Evolutionary conservation across 2,797 vertebrate genomes (phyloP), one percentile per base, ranked within the genome.

Genomic region (Mus minutoides): DNA sequence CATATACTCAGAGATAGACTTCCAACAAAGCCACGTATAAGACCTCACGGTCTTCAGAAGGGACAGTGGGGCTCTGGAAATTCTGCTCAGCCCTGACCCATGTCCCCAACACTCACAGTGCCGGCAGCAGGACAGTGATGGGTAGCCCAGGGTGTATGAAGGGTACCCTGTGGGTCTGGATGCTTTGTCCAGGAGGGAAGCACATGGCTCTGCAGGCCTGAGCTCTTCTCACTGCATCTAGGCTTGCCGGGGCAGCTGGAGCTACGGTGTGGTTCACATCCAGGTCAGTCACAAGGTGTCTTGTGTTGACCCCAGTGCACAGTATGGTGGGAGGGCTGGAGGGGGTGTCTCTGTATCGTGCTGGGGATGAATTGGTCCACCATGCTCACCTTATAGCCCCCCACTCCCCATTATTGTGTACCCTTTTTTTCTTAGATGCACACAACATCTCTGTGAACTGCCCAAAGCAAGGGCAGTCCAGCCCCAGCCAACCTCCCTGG

Each of bases 341-440:
- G 24, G 11, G 6, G 52, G 17, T 14, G 54, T 58, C 71, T 14
- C 54, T 60, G 54, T 76, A 71, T 17, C 37, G 34, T 34, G 11
- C 49, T 88, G 24, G 52, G n/a, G 43, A 21, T 31, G 11, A 0
- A 1, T 49, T 62, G 0, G 17, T 26, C 26, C 67, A 2, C 14
- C 19, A 4, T n/a, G 56, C 10, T 43, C 34, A 43, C 64, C 34
- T 19, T 17, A 3, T 4, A 19, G 22, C 7, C 2, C 26, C 40
- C 80, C 0, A 2, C 7, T 1, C 26, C 40, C 80, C 0, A 2
- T 0, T 4, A 0, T 9, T 26, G 0, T 26, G 31, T 11, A 14
- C 0, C 7, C 49, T 3, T 8, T 10, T 24, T 34, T 83, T 40
- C 31, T 13, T 37, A 21, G 37, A 40, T 14, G 19, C 24, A 31